Evolutionary conservation across 2,113 vertebrate genomes (phyloP).

Genomic region (Labeo rohita): DNA sequence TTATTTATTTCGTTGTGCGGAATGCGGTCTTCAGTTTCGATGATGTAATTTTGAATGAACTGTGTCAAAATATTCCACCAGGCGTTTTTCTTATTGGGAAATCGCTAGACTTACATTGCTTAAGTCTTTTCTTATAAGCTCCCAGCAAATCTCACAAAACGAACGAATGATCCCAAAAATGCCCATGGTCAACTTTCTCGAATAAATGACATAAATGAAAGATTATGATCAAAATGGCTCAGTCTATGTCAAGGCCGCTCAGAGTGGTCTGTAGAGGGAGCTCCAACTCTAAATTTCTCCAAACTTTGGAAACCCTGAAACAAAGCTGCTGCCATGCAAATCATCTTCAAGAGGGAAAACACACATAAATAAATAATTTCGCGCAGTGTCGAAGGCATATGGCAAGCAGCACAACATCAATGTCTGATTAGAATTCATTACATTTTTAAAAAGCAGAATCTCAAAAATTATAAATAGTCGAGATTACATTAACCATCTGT

Average conservation of each 20-base stretch:
- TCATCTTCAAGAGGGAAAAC: constrained; percentile 67
- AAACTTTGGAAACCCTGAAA: constrained; percentile 67
- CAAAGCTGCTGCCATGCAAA: constrained; percentile 73
- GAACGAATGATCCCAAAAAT: background rate
- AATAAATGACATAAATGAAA: background rate
- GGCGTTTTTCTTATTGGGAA: background rate
- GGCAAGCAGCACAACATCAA: constrained; percentile 69
- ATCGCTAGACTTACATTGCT: background rate
- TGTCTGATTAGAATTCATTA: constrained; percentile 64
- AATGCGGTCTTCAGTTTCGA: background rate
- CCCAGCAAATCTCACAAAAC: background rate
- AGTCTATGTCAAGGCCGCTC: constrained; percentile 26
- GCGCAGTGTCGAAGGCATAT: constrained; percentile 66
- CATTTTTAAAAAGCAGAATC: constrained; percentile 61
- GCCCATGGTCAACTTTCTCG: background rate
- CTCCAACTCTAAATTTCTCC: constrained; percentile 85
- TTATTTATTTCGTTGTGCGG: background rate
- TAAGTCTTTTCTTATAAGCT: background rate
- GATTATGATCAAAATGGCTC: background rate
- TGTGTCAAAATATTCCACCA: constrained; percentile 1
- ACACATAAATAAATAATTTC: constrained; percentile 74
- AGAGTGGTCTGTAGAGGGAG: constrained; percentile 88
- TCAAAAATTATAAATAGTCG: constrained; percentile 67
- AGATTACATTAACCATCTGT: constrained; percentile 62
- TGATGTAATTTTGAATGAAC: background rate